Percentiles rank a stretch among this genome's conserved stretches.
Evolutionary conservation across 2,797 vertebrate genomes (phyloP).

Genomic region (Merluccius polli): DNA sequence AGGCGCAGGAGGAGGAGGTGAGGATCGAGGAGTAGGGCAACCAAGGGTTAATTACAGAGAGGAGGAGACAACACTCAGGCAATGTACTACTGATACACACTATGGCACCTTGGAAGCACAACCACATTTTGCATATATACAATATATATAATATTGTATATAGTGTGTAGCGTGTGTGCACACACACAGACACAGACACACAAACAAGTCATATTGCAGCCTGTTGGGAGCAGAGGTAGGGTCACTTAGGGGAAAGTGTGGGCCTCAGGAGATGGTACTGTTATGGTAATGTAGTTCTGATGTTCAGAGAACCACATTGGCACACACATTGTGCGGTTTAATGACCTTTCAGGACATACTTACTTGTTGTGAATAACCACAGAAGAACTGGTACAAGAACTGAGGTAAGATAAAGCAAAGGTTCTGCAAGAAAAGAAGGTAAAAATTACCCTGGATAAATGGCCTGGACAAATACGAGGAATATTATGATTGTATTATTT

Average conservation of each 20-base stretch:
- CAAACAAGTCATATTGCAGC: conserved; percentile 15
- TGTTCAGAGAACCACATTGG: conserved; percentile 27
- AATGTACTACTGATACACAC: conserved; percentile 5
- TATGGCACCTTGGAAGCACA: neutral
- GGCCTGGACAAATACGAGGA: neutral
- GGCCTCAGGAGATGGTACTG: conserved; percentile 30
- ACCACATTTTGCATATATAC: neutral
- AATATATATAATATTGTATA: neutral
- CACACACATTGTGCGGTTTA: conserved; percentile 38
- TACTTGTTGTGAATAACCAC: conserved; percentile 98
- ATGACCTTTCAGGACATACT: conserved; percentile 47
- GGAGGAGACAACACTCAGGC: conserved; percentile 38
- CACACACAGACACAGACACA: neutral
- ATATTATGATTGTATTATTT: neutral
- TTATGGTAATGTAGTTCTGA: neutral
- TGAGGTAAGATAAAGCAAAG: conserved; percentile 99
- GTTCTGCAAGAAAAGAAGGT: conserved; percentile 75
- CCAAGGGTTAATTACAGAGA: conserved; percentile 62
- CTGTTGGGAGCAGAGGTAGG: conserved; percentile 19
- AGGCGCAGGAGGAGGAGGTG: conserved; percentile 8
- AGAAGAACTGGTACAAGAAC: conserved; percentile 99
- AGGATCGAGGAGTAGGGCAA: conserved; percentile 36
- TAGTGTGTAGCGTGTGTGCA: neutral
- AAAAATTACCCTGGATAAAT: neutral
- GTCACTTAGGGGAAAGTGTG: conserved; percentile 23